Conservation (phyloP, 2,797 vertebrate genomes). For the Chromis chromis region DNA sequence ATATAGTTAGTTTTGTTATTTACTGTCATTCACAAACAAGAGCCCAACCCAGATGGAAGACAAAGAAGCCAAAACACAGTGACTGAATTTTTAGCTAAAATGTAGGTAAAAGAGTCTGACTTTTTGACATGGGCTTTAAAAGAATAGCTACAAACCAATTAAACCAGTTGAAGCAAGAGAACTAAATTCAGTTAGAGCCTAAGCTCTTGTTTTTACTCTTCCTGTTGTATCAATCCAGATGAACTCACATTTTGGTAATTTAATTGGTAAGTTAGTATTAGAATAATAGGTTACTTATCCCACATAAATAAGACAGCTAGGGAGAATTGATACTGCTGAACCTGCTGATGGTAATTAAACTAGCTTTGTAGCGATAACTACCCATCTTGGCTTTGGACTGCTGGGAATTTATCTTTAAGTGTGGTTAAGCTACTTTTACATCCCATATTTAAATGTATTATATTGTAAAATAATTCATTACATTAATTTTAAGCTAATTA, state of each 20-base stretch:
- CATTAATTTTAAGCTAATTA: neutral
- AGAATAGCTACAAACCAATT: constrained; percentile 7
- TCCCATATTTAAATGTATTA: neutral
- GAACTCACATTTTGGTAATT: constrained; percentile 3
- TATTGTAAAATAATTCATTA: neutral
- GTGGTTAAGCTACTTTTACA: neutral
- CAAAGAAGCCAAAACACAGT: constrained; percentile 6
- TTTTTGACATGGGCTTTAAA: constrained; percentile 8
- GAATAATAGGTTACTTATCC: neutral
- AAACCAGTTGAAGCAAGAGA: neutral
- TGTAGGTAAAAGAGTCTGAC: constrained; percentile 10
- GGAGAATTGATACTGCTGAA: neutral
- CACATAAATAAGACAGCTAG: neutral
- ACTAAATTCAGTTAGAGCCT: neutral
- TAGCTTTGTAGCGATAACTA: neutral
- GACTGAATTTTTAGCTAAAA: neutral
- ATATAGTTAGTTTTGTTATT: constrained; percentile 8
- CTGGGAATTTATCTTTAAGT: neutral
- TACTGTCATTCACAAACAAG: constrained; percentile 6
- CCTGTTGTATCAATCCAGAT: neutral
- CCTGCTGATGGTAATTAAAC: neutral
- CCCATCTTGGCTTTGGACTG: neutral
- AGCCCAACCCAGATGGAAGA: neutral
- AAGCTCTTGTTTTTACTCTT: neutral
- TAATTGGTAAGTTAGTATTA: neutral